phyloP scores from a whole-genome alignment of 1,140 invertebrate species.

The Tetragnatha versicolor region DNA sequence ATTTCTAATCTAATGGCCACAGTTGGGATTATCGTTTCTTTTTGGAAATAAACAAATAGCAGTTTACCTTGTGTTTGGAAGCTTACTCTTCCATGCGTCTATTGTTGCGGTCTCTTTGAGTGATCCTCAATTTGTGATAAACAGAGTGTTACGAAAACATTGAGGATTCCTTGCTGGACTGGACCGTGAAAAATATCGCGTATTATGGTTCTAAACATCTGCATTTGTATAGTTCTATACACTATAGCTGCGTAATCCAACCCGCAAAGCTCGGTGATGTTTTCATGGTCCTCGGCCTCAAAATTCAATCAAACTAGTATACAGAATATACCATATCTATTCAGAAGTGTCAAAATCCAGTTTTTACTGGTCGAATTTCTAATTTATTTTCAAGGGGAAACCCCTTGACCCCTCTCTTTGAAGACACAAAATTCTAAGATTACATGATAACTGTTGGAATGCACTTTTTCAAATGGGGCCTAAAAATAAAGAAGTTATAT shows the following conservation, averaged over 20 bases:
- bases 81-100: not conserved
- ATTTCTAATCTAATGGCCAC: not conserved
- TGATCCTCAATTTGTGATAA: slow-evolving; percentile 15
- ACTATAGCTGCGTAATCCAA: not conserved
- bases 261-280: not conserved
- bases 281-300: no score
- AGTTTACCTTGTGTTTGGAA: not conserved
- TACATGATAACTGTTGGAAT: no score
- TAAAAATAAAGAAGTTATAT: no score
- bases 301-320: no score
- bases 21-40: no score
- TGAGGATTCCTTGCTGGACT: not conserved
- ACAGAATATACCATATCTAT: not conserved
- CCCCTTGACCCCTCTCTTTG: no score
- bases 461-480: no score
- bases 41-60: not conserved
- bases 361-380: not conserved
- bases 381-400: no score
- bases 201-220: not conserved
- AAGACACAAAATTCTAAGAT: no score
- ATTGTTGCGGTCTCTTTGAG: slow-evolving; percentile 7
- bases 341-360: not conserved
- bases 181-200: not conserved
- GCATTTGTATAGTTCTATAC: not conserved
- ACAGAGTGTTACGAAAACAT: slow-evolving; percentile 15